Evolutionary conservation across 2,797 vertebrate species (phyloP).

Genomic region (Champsocephalus esox): DNA sequence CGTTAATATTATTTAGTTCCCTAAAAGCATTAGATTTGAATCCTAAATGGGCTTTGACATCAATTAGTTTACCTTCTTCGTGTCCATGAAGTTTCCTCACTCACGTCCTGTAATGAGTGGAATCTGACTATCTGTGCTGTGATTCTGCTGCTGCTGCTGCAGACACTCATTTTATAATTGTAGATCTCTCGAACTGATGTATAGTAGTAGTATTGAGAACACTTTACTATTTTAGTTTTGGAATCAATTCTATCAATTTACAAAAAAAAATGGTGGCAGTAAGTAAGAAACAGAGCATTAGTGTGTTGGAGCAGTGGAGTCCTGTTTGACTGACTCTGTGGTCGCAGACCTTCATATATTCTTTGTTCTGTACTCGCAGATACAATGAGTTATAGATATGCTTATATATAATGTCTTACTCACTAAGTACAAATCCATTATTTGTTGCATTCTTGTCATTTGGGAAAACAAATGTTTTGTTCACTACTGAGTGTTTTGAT

Average conservation of each 20-base stretch:
- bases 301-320: not conserved
- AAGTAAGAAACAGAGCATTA: not conserved
- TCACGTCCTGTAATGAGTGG: not conserved
- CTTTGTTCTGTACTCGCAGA: not conserved
- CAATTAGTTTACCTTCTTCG: too few species aligned
- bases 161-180: too few species aligned
- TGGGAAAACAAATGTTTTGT: not conserved
- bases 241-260: too few species aligned
- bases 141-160: too few species aligned
- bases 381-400: not conserved
- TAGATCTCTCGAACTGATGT: too few species aligned
- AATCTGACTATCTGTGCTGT: not conserved
- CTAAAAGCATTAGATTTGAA: too few species aligned
- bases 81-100: too few species aligned
- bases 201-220: too few species aligned
- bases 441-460: not conserved
- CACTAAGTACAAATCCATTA: not conserved
- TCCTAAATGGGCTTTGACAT: too few species aligned
- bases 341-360: constrained; percentile 6
- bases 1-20: too few species aligned
- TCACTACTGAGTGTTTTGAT: not conserved
- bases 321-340: constrained; percentile 11
- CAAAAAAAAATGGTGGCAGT: too few species aligned
- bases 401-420: not conserved
- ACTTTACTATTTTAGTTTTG: too few species aligned